Evolutionary conservation across 2,797 vertebrate species (phyloP).

Genomic region (Pseudochirops cupreus): DNA sequence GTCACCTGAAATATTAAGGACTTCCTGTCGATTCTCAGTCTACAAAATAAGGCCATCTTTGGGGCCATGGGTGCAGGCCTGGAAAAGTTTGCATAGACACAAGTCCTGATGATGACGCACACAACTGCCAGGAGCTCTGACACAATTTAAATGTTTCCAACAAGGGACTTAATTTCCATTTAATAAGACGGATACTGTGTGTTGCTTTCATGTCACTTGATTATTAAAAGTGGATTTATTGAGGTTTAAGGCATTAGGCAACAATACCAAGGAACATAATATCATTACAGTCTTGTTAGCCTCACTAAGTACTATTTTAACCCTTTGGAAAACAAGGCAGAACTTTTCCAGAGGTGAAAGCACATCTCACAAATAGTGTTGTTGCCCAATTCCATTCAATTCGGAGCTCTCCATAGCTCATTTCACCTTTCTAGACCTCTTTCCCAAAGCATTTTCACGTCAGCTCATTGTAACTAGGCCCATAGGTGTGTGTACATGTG

Average conservation of each 20-base stretch:
- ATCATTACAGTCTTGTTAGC: rapidly evolving
- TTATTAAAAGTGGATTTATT: constrained; percentile 47
- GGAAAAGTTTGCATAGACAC: not conserved
- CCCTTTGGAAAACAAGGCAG: not conserved
- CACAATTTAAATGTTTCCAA: not conserved
- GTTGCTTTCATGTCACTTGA: constrained; percentile 42
- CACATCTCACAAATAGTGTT: not conserved
- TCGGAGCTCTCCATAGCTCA: not conserved
- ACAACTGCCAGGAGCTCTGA: not conserved
- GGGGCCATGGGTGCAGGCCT: constrained; percentile 30
- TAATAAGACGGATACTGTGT: constrained; percentile 42
- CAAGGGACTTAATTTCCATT: constrained; percentile 52
- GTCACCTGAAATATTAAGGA: constrained; percentile 70
- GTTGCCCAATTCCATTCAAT: not conserved
- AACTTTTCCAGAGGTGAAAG: not conserved
- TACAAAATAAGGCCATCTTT: constrained; percentile 37
- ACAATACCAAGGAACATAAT: not conserved
- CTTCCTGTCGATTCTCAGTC: constrained; percentile 37
- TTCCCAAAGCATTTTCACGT: not conserved
- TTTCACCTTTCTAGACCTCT: not conserved
- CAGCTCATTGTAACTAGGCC: not conserved
- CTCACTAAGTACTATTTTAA: rapidly evolving
- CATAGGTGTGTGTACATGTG: not conserved
- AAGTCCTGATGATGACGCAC: rapidly evolving
- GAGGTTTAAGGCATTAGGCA: not conserved